Conservation (phyloP, 2,797 vertebrate species). For the Esox lucius region DNA sequence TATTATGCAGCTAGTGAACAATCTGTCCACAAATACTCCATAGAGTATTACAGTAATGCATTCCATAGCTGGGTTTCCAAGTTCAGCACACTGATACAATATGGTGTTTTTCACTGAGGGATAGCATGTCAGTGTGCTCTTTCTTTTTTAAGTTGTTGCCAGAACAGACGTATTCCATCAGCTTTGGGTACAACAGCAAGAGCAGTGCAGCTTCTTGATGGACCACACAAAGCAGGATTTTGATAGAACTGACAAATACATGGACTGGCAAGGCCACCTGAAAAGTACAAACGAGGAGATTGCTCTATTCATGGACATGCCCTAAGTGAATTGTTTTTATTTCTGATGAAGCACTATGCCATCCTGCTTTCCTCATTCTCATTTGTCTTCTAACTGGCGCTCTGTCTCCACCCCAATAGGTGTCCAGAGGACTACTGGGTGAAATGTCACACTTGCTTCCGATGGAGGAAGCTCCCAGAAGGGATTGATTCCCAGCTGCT, state of each 20-base stretch:
- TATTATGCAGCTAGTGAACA: no score
- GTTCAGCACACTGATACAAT: background rate
- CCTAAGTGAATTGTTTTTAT: background rate
- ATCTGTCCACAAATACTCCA: no score
- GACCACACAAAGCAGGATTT: conserved; percentile 98
- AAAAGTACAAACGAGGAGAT: background rate
- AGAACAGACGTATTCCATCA: conserved; percentile 79
- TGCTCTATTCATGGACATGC: background rate
- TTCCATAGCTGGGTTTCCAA: background rate
- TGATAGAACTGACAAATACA: conserved; percentile 90
- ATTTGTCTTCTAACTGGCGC: background rate
- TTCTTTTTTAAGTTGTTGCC: conserved; percentile 33
- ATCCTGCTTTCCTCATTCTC: background rate
- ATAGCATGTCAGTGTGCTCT: background rate
- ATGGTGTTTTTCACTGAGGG: background rate
- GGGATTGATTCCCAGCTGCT: conserved; percentile 77
- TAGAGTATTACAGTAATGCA: background rate
- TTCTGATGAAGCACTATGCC: conserved; percentile 16
- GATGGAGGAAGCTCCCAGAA: conserved; percentile 93
- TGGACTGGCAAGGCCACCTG: conserved; percentile 66
- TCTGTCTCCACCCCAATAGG: conserved; percentile 56
- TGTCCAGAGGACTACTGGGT: conserved; percentile 92
- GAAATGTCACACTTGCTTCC: conserved; percentile 85
- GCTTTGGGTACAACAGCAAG: conserved; percentile 93
- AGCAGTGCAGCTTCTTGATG: conserved; percentile 96